Conservation (phyloP, 1,140 invertebrate species). For the Episyrphus balteatus region DNA sequence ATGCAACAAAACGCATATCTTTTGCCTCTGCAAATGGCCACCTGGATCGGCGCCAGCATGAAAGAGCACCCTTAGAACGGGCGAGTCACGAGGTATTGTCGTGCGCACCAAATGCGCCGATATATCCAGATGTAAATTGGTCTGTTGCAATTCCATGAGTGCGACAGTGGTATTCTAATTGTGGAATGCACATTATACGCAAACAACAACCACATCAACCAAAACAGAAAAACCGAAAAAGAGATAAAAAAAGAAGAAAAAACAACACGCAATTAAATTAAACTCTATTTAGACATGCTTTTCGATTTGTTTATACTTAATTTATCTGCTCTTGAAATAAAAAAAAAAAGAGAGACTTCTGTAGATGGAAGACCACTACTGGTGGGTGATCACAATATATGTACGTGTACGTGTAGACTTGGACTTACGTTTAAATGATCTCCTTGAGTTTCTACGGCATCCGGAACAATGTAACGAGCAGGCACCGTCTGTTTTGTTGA, state of each 20-base stretch:
- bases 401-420: neutral
- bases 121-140: slow-evolving; percentile 69
- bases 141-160: slow-evolving; percentile 50
- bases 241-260: too few relatives aligned
- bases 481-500: slow-evolving; percentile 87
- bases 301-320: too few relatives aligned
- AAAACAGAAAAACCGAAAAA: too few relatives aligned
- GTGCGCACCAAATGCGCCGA: slow-evolving; percentile 79
- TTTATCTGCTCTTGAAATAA: too few relatives aligned
- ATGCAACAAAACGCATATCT: slow-evolving; percentile 65
- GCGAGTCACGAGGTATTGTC: slow-evolving; percentile 72
- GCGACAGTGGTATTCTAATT: slow-evolving; percentile 31
- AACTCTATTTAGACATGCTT: too few relatives aligned
- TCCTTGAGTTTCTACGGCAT: slow-evolving; percentile 49
- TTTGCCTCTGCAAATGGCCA: slow-evolving; percentile 36
- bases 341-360: too few relatives aligned
- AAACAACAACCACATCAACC: too few relatives aligned
- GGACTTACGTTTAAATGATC: slow-evolving; percentile 30
- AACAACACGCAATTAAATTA: too few relatives aligned
- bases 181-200: neutral
- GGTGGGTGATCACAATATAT: too few relatives aligned
- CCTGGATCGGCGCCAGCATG: slow-evolving; percentile 74
- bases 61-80: slow-evolving; percentile 77
- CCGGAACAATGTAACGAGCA: slow-evolving; percentile 74
- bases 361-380: too few relatives aligned